These are phyloP conservation scores for Lepidotrigona ventralis DNA, from an alignment of 1,140 invertebrate species.

Conservation along the genomic window DNA sequence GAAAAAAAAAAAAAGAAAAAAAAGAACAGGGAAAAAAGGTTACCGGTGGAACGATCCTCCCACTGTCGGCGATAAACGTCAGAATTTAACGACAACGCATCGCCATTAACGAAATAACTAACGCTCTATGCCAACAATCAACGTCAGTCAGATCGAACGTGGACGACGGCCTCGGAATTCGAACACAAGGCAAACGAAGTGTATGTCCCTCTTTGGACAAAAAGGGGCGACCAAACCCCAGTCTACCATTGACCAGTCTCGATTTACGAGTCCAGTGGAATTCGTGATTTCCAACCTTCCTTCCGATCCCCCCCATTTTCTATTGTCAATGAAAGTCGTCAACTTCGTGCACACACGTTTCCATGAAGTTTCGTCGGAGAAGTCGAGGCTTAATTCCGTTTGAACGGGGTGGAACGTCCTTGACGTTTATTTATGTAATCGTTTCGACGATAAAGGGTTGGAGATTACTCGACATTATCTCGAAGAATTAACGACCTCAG, in stretches of 20 bases:
- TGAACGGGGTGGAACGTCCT: background rate
- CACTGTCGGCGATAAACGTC: slow-evolving; percentile 13
- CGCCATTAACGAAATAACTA: slow-evolving; percentile 26
- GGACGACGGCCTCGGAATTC: background rate
- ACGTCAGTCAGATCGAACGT: slow-evolving; percentile 5
- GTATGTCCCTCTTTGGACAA: background rate
- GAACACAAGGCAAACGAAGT: background rate
- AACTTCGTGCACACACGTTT: background rate
- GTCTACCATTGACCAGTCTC: background rate
- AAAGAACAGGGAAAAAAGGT: background rate
- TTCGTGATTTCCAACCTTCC: background rate
- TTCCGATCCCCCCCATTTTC: background rate
- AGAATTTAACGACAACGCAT: background rate
- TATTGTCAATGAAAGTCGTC: background rate
- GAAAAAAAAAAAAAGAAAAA: background rate
- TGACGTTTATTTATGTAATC: slow-evolving; percentile 20
- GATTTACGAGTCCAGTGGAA: background rate
- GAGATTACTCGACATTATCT: slow-evolving; percentile 11
- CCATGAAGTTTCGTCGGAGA: no score
- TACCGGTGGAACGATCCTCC: background rate
- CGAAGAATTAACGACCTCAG: slow-evolving; percentile 20
- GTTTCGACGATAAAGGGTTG: background rate
- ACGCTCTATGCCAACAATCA: background rate
- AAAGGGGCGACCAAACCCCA: background rate
- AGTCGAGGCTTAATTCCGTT: background rate